Conservation (phyloP, 1,140 invertebrate species). For the Subanguina moxae region DNA sequence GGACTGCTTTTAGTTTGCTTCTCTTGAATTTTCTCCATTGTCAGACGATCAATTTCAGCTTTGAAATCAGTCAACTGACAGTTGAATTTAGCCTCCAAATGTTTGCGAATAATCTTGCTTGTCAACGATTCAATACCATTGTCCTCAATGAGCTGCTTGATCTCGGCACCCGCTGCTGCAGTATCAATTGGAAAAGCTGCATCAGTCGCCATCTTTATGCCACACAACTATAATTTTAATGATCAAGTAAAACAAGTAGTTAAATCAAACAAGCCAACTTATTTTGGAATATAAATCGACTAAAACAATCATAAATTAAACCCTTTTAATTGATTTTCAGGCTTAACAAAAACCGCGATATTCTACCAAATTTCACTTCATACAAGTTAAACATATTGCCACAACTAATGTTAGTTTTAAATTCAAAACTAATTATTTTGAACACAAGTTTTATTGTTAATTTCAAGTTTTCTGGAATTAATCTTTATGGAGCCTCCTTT, state of each 20-base stretch:
- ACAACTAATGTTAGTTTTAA: too few relatives aligned
- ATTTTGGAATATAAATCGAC: not conserved
- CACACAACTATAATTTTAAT: not conserved
- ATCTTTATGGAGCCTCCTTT: too few relatives aligned
- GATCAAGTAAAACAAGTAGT: too few relatives aligned
- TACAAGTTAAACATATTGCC: too few relatives aligned
- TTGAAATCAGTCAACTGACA: conserved; percentile 12
- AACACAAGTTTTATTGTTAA: not conserved
- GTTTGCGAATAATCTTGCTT: conserved; percentile 31
- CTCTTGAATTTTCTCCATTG: conserved; percentile 21
- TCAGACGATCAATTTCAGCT: conserved; percentile 24
- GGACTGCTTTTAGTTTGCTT: conserved; percentile 9
- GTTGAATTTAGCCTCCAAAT: conserved; percentile 30
- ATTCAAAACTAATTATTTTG: not conserved
- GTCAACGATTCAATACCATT: conserved; percentile 29
- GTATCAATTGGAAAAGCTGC: conserved; percentile 14
- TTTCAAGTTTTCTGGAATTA: too few relatives aligned
- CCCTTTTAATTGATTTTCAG: too few relatives aligned
- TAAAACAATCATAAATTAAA: not conserved
- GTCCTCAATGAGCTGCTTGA: conserved; percentile 12
- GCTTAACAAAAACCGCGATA: too few relatives aligned
- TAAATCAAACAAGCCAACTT: too few relatives aligned
- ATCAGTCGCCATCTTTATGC: not conserved
- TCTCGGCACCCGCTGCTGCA: conserved; percentile 4
- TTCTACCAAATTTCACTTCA: too few relatives aligned